Conservation (phyloP, 2,113 vertebrate genomes). For the Fulica atra region DNA sequence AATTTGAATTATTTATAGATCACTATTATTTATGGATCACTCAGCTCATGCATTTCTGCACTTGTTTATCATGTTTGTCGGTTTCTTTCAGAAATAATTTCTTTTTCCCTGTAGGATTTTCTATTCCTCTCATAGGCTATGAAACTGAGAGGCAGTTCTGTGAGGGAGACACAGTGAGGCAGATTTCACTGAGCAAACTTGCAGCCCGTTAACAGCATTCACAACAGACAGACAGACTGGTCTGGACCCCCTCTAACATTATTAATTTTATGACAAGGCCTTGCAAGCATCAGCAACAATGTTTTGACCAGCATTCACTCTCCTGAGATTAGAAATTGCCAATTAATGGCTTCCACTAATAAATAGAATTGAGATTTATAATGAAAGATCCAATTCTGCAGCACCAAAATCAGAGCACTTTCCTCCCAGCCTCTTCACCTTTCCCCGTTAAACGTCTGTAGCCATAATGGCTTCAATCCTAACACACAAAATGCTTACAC, state of each 20-base stretch:
- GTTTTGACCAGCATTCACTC: neutral
- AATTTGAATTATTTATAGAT: constrained; percentile 42
- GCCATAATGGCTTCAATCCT: constrained; percentile 4
- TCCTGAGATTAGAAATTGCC: constrained; percentile 14
- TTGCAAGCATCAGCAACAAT: constrained; percentile 3
- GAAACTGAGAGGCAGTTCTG: neutral
- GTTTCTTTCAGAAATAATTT: neutral
- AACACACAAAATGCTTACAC: constrained; percentile 38
- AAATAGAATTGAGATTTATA: constrained; percentile 23
- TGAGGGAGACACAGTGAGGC: neutral
- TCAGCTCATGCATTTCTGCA: constrained; percentile 8
- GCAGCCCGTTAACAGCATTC: neutral
- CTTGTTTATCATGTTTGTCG: constrained; percentile 22
- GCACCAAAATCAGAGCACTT: neutral
- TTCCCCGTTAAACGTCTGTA: neutral
- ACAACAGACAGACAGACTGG: neutral
- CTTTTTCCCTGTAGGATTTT: neutral
- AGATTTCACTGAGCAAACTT: neutral
- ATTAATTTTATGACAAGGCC: neutral
- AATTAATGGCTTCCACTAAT: constrained; percentile 41
- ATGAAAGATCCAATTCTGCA: constrained; percentile 6
- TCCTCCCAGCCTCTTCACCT: constrained; percentile 30
- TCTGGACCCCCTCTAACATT: neutral
- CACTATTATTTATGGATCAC: constrained; percentile 33
- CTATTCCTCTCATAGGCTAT: neutral